Evolutionary conservation across 1,140 invertebrate genomes (phyloP).

Genomic region (Carcinoscorpius rotundicauda): DNA sequence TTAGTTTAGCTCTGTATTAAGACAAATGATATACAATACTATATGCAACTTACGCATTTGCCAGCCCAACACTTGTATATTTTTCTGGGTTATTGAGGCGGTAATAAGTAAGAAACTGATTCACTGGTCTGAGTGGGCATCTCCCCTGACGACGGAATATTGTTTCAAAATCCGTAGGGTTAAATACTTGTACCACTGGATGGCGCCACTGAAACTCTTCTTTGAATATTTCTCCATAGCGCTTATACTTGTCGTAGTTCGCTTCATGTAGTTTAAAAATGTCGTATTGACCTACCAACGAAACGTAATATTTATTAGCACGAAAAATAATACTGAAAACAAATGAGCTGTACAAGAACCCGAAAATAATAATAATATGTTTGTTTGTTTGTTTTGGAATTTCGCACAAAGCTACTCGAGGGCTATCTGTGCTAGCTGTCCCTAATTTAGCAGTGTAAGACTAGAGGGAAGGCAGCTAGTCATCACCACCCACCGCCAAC

Average conservation of each 20-base stretch:
- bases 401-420: neutral
- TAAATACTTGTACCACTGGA: conserved; percentile 35
- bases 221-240: conserved; percentile 27
- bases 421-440: neutral
- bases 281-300: conserved; percentile 46
- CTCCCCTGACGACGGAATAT: conserved; percentile 29
- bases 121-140: conserved; percentile 21
- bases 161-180: conserved; percentile 35
- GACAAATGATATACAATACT: no score
- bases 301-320: neutral
- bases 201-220: conserved; percentile 27
- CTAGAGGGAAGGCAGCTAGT: no score
- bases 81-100: conserved; percentile 26
- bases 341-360: conserved; percentile 18
- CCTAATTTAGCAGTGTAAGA: neutral
- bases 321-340: neutral
- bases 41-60: conserved; percentile 37
- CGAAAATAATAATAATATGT: conserved; percentile 2
- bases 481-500: no score
- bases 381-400: conserved; percentile 1
- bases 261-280: conserved; percentile 63
- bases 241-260: conserved; percentile 53
- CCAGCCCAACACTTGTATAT: conserved; percentile 41
- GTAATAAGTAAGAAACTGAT: conserved; percentile 23
- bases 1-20: no score